Base-by-base conservation (phyloP, 1,140 invertebrate genomes). In the Sycobia sp. region DNA sequence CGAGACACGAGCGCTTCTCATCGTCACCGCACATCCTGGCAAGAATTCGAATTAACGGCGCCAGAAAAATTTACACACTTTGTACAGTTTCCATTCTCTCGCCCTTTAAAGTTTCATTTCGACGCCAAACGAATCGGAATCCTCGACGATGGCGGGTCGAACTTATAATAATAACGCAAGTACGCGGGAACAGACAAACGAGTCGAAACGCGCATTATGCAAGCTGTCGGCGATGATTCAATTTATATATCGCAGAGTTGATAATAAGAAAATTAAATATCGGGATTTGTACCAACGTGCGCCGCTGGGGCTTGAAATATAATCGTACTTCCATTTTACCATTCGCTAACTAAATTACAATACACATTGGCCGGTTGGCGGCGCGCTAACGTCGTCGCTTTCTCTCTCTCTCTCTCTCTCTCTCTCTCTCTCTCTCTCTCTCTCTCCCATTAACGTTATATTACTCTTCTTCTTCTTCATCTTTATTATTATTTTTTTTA, bases 281-380 rank as follows among this genome's bases (percentile, higher is more conserved):
- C 63, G 38, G 59, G 56, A 69, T 72, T 72, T 73, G 70, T 72
- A 75, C 71, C 70, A 73, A 73, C 68, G 59, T 65, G 60, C 68
- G 70, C 69, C 70, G 65, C 66, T 68, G 54, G 58, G 69, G 68
- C 64, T 61, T 20, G 62, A 69, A n/a, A 69, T 62, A 62, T 27
- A 62, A 54, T 61, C 27, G 27, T 64, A 63, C 60, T 68, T 66
- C 55, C 27, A 60, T 41, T 65, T 38, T 66, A n/a, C n/a, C n/a
- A n/a, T n/a, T n/a, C n/a, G n/a, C 67, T 71, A 69, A 69, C 67
- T 72, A 71, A 66, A 67, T 69, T 66, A 67, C 60, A 55, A n/a
- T 58, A 69, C 55, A 58, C 65, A 55, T 65, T 69, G 64, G 62
- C 64, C 63, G 66, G n/a, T n/a, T n/a, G n/a, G 69, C 63, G 62